Evolutionary conservation across 92 coral and sea anemone species (phyloP), one percentile per base, ranked within the genome.

Genomic region (Pocillopora grandis): DNA sequence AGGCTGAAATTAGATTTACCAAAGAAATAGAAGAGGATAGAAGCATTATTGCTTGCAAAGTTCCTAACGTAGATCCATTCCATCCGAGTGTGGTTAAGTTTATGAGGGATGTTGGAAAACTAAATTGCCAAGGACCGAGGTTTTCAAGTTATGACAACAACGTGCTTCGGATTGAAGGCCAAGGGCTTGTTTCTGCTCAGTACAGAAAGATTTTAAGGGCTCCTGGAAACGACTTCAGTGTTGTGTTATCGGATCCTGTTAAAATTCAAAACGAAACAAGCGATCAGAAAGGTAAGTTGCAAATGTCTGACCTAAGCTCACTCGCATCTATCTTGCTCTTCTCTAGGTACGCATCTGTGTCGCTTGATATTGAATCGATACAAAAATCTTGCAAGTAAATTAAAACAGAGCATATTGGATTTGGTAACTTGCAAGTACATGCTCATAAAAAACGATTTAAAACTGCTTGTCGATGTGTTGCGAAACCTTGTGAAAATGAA

Each of bases 121-220:
- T 81, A 9, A 70, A 21, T 21, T 81, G 85, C 33, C 21, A 61
- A 13, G 85, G 85, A 61, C 20, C 12, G 71, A 81, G 62, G 19
- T 81, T 58, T 81, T 81, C 85, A 35, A 71, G 70, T 35, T 59
- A 71, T 14, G 78, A 72, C 36, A 72, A 59, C 62, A 71, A 71
- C 85, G 71, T 71, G 78, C 69, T 81, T 81, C 85, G 71, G 2
- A 71, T 81, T 37, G 61, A 81, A 37, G 78, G 78, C 21, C 49
- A 81, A 61, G 78, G 71, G 7, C 60, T 81, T 15, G 78, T 81
- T 71, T 81, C 85, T 0, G 85, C 71, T 10, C 67, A 81, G 68
- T 81, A 81, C 71, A 81, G 77, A 66, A 72, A 23, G 21, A 81
- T 81, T 72, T 68, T 14, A 8, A 60, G 85, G 48, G 58, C 78